Evolutionary conservation across 2,113 vertebrate species (phyloP).

Genomic region (Mionectes macconnelli): DNA sequence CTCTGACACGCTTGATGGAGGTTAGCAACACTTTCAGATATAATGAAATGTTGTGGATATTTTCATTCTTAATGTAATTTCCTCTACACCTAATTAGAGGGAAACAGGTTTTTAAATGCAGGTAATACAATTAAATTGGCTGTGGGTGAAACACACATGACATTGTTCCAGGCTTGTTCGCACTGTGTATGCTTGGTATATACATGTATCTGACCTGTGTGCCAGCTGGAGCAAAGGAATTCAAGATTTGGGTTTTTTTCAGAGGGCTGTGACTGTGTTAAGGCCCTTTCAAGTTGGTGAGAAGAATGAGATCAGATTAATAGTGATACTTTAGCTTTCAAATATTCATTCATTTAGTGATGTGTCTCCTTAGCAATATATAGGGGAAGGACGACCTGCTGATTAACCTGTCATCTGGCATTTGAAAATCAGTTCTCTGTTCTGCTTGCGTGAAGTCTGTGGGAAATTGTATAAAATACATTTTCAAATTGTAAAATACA

Average conservation of each 20-base stretch:
- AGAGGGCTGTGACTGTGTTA: not conserved
- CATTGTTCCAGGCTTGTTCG: not conserved
- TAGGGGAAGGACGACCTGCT: not conserved
- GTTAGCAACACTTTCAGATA: conserved; percentile 16
- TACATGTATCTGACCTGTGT: not conserved
- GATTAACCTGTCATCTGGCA: not conserved
- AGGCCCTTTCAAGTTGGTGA: not conserved
- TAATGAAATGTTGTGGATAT: conserved; percentile 14
- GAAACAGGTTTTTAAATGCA: not conserved
- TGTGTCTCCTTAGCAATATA: not conserved
- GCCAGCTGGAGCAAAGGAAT: not conserved
- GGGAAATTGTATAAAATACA: not conserved
- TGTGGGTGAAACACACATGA: not conserved
- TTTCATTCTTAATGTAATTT: not conserved
- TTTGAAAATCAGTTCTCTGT: not conserved
- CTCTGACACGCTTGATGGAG: not conserved
- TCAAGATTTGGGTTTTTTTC: not conserved
- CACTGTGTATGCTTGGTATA: not conserved
- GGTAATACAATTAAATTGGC: not conserved
- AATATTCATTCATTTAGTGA: not conserved
- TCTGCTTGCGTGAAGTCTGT: not conserved
- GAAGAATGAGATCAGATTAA: not conserved
- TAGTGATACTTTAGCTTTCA: not conserved
- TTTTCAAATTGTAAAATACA: not conserved
- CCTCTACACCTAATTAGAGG: not conserved